Percentiles rank a stretch among this genome's conserved stretches.
These are phyloP conservation scores for Acanthiza pusilla DNA, from an alignment of 2,797 vertebrate species.

Conservation along the genomic window DNA sequence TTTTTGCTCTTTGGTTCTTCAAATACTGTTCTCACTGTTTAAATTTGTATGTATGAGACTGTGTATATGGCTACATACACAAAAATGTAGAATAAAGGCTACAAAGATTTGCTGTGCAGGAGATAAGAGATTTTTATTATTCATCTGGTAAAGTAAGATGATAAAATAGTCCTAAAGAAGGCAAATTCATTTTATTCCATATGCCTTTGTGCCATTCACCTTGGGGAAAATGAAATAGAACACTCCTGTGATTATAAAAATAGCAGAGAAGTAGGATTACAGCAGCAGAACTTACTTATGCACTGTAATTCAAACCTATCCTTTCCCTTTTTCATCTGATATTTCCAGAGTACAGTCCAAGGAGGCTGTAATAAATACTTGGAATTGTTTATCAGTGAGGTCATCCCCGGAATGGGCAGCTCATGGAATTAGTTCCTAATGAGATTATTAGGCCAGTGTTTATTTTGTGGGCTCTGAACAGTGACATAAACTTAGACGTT, in stretches of 20 bases:
- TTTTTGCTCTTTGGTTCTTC: background rate
- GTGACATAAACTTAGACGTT: background rate
- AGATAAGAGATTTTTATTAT: constrained; percentile 19
- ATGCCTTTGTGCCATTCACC: constrained; percentile 8
- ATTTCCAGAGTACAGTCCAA: background rate
- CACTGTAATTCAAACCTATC: background rate
- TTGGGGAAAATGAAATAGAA: constrained; percentile 10
- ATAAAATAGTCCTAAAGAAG: constrained; percentile 16
- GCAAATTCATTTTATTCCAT: constrained; percentile 19
- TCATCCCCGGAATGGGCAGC: background rate
- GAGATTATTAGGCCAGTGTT: constrained; percentile 37
- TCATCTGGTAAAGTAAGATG: background rate
- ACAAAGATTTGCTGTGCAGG: background rate
- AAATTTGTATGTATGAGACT: constrained; percentile 9
- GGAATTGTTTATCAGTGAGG: constrained; percentile 24
- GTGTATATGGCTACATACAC: background rate
- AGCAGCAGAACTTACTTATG: background rate
- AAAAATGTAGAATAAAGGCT: background rate
- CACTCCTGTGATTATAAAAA: constrained; percentile 3
- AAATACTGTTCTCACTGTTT: background rate
- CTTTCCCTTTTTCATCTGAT: background rate
- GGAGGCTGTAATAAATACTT: background rate
- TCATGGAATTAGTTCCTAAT: constrained; percentile 15
- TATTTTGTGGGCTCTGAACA: background rate
- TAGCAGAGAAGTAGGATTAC: constrained; percentile 5